Evolutionary conservation across 2,113 vertebrate genomes (phyloP).

Genomic region (Syngnathus typhle): DNA sequence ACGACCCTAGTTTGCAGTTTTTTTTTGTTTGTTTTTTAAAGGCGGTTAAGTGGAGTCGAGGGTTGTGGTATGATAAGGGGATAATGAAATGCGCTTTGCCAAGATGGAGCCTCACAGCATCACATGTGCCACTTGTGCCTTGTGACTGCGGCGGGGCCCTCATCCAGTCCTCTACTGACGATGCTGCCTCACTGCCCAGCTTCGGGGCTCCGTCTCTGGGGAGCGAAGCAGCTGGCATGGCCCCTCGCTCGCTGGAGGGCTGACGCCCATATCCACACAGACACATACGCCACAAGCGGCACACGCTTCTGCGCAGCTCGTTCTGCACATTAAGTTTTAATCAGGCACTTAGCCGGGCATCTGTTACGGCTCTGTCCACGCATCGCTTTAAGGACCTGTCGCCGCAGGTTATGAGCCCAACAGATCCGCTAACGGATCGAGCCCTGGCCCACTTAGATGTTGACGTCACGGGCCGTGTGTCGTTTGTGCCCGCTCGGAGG

Average conservation of each 20-base stretch:
- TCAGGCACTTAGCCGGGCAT: conserved; percentile 75
- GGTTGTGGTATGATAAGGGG: conserved; percentile 26
- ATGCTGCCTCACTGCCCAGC: conserved; percentile 62
- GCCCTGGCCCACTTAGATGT: conserved; percentile 58
- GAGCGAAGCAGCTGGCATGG: conserved; percentile 65
- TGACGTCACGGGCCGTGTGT: conserved; percentile 37
- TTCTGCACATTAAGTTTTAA: conserved; percentile 74
- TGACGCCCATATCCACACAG: conserved; percentile 48
- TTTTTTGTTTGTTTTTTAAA: no score
- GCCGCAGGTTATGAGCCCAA: conserved; percentile 59
- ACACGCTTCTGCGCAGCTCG: conserved; percentile 34
- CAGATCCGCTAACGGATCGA: conserved; percentile 59
- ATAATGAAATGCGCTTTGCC: conserved; percentile 44
- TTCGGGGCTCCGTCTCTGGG: conserved; percentile 62
- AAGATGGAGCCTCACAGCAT: conserved; percentile 44
- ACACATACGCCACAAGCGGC: conserved; percentile 15
- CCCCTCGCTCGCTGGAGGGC: conserved; percentile 64
- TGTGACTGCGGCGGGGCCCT: conserved; percentile 41
- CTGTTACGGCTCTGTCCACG: conserved; percentile 69
- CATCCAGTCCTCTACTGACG: conserved; percentile 34
- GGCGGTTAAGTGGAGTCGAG: no score
- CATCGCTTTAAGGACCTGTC: conserved; percentile 62
- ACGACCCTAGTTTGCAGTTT: no score
- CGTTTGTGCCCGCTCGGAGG: conserved; percentile 14
- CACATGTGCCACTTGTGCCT: conserved; percentile 59